These are phyloP conservation scores for Colossoma macropomum DNA, from an alignment of 2,113 vertebrate genomes.

Conservation along the genomic window DNA sequence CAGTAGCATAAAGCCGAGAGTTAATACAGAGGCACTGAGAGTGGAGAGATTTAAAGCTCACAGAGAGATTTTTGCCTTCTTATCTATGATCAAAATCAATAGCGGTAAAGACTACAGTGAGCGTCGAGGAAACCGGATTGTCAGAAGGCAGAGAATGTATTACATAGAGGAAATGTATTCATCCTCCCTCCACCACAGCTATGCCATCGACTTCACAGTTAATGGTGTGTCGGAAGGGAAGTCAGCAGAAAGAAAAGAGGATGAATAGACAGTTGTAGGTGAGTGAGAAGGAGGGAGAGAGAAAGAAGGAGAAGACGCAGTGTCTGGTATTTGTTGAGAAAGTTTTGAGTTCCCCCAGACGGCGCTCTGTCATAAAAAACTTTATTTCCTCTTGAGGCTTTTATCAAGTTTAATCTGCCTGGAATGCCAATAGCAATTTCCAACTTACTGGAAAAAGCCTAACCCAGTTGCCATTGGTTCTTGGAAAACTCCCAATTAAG, in stretches of 20 bases:
- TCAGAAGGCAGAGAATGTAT: conserved; percentile 38
- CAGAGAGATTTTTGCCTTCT: conserved; percentile 44
- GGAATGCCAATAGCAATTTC: conserved; percentile 49
- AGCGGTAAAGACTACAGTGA: conserved; percentile 50
- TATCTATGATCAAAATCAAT: conserved; percentile 55
- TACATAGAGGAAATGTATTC: conserved; percentile 44
- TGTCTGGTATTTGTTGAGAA: not conserved
- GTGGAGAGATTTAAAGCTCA: conserved; percentile 51
- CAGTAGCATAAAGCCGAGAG: conserved; percentile 36
- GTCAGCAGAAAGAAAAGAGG: not conserved
- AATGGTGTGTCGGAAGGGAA: conserved; percentile 20
- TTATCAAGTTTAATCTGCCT: conserved; percentile 50
- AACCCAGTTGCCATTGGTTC: conserved; percentile 34
- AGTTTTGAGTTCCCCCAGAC: conserved; percentile 37
- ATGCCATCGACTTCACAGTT: conserved; percentile 29
- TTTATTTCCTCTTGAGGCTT: conserved; percentile 44
- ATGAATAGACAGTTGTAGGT: conserved; percentile 6
- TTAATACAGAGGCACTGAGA: conserved; percentile 38
- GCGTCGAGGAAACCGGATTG: conserved; percentile 24
- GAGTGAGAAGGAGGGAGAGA: not conserved
- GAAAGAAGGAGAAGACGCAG: not conserved
- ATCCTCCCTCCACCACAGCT: conserved; percentile 8
- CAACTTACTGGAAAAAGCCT: conserved; percentile 42
- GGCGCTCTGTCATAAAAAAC: conserved; percentile 38
- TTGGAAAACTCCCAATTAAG: conserved; percentile 71